These are phyloP conservation scores for Chrysomela aeneicollis DNA, from an alignment of 2,888 invertebrate species.

Conservation along the genomic window DNA sequence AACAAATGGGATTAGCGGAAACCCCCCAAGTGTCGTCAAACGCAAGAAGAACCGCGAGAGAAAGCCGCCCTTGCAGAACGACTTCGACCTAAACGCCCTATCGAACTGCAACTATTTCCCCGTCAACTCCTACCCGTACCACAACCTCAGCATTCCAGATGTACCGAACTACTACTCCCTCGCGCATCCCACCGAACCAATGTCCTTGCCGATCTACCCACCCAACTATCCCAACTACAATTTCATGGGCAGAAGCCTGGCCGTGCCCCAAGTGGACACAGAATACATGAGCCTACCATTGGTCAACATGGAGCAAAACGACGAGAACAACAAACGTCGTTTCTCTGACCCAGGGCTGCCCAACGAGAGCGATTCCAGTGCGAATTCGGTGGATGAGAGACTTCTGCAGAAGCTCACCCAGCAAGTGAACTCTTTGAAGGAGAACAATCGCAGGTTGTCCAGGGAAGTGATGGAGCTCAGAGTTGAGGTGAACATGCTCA, in stretches of 20 bases:
- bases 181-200: constrained; percentile 65
- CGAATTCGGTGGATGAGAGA: constrained; percentile 68
- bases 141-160: constrained; percentile 50
- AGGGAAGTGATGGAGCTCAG: constrained; percentile 78
- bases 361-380: constrained; percentile 60
- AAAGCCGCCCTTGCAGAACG: constrained; percentile 43
- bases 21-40: constrained; percentile 57
- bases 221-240: constrained; percentile 60
- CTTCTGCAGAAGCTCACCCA: constrained; percentile 73
- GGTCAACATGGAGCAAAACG: constrained; percentile 68
- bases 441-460: constrained; percentile 77
- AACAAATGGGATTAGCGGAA: constrained; percentile 55
- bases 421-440: constrained; percentile 76
- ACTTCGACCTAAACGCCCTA: constrained; percentile 48
- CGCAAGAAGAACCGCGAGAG: constrained; percentile 59
- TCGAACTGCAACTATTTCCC: constrained; percentile 52
- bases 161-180: constrained; percentile 52
- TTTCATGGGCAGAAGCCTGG: constrained; percentile 43
- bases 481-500: constrained; percentile 65
- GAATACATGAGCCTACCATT: constrained; percentile 76
- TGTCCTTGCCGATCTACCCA: constrained; percentile 71
- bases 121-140: constrained; percentile 41
- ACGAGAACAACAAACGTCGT: constrained; percentile 64
- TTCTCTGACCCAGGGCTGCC: constrained; percentile 74
- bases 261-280: constrained; percentile 39